Conservation (phyloP, 92 coral and sea anemone genomes). For the Phenganax subtilis region DNA sequence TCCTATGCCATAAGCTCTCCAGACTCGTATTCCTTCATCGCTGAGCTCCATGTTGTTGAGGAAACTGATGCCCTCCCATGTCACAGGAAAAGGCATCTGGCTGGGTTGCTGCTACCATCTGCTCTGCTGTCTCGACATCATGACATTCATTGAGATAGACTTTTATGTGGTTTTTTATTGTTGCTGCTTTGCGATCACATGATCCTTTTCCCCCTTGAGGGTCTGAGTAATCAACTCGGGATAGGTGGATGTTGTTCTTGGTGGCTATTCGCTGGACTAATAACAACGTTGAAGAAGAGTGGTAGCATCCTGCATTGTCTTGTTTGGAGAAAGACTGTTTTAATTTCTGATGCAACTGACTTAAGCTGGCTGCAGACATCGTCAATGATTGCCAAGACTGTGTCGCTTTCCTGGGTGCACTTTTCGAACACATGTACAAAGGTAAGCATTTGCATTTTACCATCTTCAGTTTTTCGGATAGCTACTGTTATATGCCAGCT, state of each 20-base stretch:
- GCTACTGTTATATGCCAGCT: conserved; percentile 41
- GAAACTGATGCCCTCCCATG: conserved; percentile 43
- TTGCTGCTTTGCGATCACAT: conserved; percentile 21
- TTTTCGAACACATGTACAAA: conserved; percentile 52
- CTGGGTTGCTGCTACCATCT: conserved; percentile 1
- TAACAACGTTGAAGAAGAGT: conserved; percentile 31
- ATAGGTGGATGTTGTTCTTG: conserved; percentile 25
- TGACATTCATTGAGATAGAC: background rate
- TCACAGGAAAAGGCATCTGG: background rate
- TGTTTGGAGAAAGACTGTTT: conserved; percentile 27
- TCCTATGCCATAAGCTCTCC: no score
- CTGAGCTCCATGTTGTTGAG: conserved; percentile 25
- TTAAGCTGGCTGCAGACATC: conserved; percentile 53
- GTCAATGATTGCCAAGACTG: conserved; percentile 50
- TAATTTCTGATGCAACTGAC: conserved; percentile 13
- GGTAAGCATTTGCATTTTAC: conserved; percentile 42
- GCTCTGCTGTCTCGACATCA: conserved; percentile 6
- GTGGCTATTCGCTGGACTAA: conserved; percentile 40
- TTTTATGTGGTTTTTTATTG: background rate
- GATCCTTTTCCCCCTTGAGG: conserved; percentile 6
- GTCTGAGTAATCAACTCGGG: background rate
- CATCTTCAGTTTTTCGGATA: conserved; percentile 3
- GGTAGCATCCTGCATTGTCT: conserved; percentile 44
- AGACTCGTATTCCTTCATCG: no score
- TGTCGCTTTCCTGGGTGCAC: conserved; percentile 55